Base-by-base conservation (phyloP, 2,888 invertebrate genomes). In the Melieria crassipennis region DNA sequence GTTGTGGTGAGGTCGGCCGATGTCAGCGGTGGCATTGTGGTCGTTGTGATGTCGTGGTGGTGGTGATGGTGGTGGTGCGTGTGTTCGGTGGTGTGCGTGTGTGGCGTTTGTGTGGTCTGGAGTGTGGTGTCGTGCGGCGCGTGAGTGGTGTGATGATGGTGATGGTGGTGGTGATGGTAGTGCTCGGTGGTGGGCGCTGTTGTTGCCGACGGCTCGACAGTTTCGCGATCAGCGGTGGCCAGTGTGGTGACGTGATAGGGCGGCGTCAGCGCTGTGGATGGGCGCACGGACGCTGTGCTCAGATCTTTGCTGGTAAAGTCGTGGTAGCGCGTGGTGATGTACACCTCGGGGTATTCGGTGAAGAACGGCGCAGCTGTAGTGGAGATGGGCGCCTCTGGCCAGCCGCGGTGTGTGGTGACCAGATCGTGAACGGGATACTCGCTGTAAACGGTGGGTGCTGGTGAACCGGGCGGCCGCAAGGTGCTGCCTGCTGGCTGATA, bases 331-430 rank as follows among this genome's bases (percentile, higher is more conserved):
- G 85, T 84, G 30, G 86, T 83, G 16, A 85, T 81, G 48, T 79
- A 77, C 4, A 85, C 82, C 61, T 85, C 85, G 0, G 86, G 86
- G 52, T 83, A 84, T 73, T 87, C 86, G 4, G 86, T 86, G 68
- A 86, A 86, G 81, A 86, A 86, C 4, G 86, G 86, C 6, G 83
- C 82, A 45, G 83, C 82, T 45, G 87, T 86, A 11, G 85, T 85
- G 4, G 85, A 79, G 46, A 86, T 62, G 13, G 66, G 50, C 65
- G 55, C 75, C 43, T 81, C 82, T 0, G 77, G 76, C 76, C 82
- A 80, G 16, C 73, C 67, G 47, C 76, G 79, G 70, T 70, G 81
- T 10, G 76, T 76, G 9, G 73, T 78, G 45, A 74, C 73, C 4
- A 76, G 79, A 43, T 75, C 75, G 42, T 75, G 71, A 43, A 66